Percentiles rank a stretch among this genome's conserved stretches.
Evolutionary conservation across 2,797 vertebrate genomes (phyloP).

Genomic region (Halcyon chelicuti): DNA sequence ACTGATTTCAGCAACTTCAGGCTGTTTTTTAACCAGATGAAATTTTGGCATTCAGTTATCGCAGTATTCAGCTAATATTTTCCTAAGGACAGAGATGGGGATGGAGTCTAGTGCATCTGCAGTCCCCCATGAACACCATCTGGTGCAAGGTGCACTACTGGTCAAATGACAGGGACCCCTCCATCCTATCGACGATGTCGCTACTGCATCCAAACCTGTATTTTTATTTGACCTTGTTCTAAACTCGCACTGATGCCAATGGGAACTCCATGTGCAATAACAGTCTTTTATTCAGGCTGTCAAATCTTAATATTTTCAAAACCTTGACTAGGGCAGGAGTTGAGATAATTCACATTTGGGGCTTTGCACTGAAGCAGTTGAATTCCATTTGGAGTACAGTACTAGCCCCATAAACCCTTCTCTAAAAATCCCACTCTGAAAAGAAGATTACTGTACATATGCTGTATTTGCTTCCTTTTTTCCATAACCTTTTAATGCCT

Average conservation of each 20-base stretch:
- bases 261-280: not conserved
- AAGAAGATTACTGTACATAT: slow-evolving; percentile 59
- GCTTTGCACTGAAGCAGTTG: slow-evolving; percentile 15
- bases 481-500: slow-evolving; percentile 65
- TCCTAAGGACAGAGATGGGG: not conserved
- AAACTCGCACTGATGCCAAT: not conserved
- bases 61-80: slow-evolving; percentile 20
- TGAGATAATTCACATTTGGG: not conserved
- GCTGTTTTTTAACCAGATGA: slow-evolving; percentile 15
- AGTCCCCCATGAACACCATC: not conserved
- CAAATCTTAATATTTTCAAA: slow-evolving; percentile 30
- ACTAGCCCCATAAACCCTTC: slow-evolving; percentile 10
- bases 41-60: not conserved
- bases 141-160: not conserved
- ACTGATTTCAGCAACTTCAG: slow-evolving; percentile 56
- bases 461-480: slow-evolving; percentile 56
- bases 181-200: rapidly evolving
- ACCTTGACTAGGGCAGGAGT: not conserved
- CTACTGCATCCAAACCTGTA: not conserved
- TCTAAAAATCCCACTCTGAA: slow-evolving; percentile 39
- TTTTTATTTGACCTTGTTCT: slow-evolving; percentile 32
- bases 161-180: not conserved
- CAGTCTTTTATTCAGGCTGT: not conserved
- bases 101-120: not conserved
- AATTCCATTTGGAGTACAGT: slow-evolving; percentile 28